These are phyloP conservation scores for Philopotamus ludificatus DNA, from an alignment of 1,140 invertebrate species.

Conservation along the genomic window DNA sequence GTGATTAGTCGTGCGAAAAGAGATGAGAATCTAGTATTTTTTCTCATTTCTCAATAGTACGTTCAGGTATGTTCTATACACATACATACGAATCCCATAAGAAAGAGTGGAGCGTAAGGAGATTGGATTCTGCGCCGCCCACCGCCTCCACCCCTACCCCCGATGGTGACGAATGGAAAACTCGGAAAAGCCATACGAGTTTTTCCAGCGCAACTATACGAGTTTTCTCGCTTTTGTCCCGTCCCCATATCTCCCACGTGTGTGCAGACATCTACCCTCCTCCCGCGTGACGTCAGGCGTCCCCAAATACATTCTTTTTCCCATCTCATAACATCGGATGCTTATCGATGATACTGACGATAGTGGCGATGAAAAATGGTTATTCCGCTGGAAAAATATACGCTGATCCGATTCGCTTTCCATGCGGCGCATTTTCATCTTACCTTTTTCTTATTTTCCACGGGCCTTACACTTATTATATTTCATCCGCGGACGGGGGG, in stretches of 20 bases:
- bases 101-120: conserved; percentile 39
- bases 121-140: conserved; percentile 39
- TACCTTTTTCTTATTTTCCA: conserved; percentile 32
- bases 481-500: conserved; percentile 27
- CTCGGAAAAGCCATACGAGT: conserved; percentile 35
- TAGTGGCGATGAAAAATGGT: too few relatives aligned
- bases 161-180: conserved; percentile 35
- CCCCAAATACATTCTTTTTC: background rate
- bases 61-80: too few relatives aligned
- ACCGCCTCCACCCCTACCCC: background rate
- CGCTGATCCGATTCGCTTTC: conserved; percentile 18
- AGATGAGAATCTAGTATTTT: too few relatives aligned
- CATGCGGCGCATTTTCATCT: conserved; percentile 31
- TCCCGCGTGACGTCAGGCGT: background rate
- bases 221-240: background rate
- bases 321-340: too few relatives aligned
- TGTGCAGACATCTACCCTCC: background rate
- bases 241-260: conserved; percentile 1
- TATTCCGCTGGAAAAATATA: conserved; percentile 2
- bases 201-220: conserved; percentile 7
- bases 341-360: too few relatives aligned
- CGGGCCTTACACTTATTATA: conserved; percentile 38
- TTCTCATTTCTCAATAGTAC: too few relatives aligned
- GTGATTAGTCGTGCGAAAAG: too few relatives aligned
- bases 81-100: too few relatives aligned